Evolutionary conservation across 2,888 invertebrate genomes (phyloP), one percentile per base, ranked within the genome.

Genomic region (Lagria hirta): DNA sequence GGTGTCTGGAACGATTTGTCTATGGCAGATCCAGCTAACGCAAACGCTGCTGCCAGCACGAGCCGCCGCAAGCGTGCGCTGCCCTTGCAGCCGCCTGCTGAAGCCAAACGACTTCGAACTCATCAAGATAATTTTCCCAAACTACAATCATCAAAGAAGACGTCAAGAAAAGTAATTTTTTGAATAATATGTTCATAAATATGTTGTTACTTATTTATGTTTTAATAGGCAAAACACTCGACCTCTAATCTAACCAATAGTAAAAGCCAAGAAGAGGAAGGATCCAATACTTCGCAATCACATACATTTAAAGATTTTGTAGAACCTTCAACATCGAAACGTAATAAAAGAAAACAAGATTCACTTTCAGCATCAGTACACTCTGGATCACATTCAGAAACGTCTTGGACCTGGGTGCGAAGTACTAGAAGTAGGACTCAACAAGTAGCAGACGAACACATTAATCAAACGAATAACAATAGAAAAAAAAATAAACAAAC

Each of bases 1-100:
- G 79, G 79, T 78, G 81, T 80, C 79, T 81, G 76, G 79, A 79
- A 82, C 84, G 84, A 83, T 82, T 83, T 83, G 87, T 86, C 87
- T 88, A 88, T 88, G 88, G 88, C 87, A 85, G 85, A 87, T 83
- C 85, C 86, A 84, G 84, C 83, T 83, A 84, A 80, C 78, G 79
- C 80, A 79, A 80, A 82, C 74, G 66, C 78, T 78, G 71, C 73
- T 75, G 79, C 69, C 77, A 72, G 78, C 70, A 74, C 73, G 70
- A 72, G 70, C 73, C 69, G 68, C 68, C 70, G 69, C 64, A 71
- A 70, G 67, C 70, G 71, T 69, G 79, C 67, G 72, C 78, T 78
- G 63, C 75, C 76, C 61, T 75, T 76, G 58, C 78, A 78, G 69
- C 77, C 77, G 66, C 78, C 77, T 74, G 75, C 76, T 28, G 77